phyloP scores from a whole-genome alignment of 2,888 invertebrate genomes.

The Drosophila hamatofila region DNA sequence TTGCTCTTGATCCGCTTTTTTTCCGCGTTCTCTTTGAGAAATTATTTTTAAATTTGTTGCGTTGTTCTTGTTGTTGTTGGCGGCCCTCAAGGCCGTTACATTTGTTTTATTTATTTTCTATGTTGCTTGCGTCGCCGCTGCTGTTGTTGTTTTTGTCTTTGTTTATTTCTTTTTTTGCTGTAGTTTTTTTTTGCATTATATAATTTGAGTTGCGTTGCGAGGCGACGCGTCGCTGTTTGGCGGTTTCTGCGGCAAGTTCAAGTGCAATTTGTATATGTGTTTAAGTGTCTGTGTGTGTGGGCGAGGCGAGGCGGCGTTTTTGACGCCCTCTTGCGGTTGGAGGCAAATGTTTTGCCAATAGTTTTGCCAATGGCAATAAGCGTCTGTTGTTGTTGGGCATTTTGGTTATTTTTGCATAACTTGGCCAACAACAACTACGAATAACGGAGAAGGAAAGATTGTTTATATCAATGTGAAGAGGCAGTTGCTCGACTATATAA shows the following conservation, averaged over 20 bases:
- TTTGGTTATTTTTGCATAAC: slow-evolving; percentile 58
- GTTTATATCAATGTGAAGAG: slow-evolving; percentile 6
- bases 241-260: slow-evolving; percentile 74
- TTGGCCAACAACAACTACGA: slow-evolving; percentile 28
- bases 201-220: slow-evolving; percentile 67
- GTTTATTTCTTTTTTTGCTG: slow-evolving; percentile 5
- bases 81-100: slow-evolving; percentile 71
- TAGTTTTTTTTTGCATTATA: slow-evolving; percentile 64
- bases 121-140: slow-evolving; percentile 32
- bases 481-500: neutral
- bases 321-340: slow-evolving; percentile 42
- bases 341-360: slow-evolving; percentile 77
- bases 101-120: slow-evolving; percentile 72
- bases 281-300: slow-evolving; percentile 47
- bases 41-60: slow-evolving; percentile 77
- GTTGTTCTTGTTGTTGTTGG: slow-evolving; percentile 33
- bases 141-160: neutral
- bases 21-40: slow-evolving; percentile 67
- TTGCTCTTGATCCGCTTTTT: slow-evolving; percentile 59
- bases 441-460: slow-evolving; percentile 38
- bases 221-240: slow-evolving; percentile 43
- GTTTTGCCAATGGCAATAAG: slow-evolving; percentile 72
- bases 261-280: slow-evolving; percentile 61
- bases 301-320: slow-evolving; percentile 23
- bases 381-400: slow-evolving; percentile 33